Evolutionary conservation across 1,140 invertebrate genomes (phyloP).

Genomic region (Chymomyza costata): DNA sequence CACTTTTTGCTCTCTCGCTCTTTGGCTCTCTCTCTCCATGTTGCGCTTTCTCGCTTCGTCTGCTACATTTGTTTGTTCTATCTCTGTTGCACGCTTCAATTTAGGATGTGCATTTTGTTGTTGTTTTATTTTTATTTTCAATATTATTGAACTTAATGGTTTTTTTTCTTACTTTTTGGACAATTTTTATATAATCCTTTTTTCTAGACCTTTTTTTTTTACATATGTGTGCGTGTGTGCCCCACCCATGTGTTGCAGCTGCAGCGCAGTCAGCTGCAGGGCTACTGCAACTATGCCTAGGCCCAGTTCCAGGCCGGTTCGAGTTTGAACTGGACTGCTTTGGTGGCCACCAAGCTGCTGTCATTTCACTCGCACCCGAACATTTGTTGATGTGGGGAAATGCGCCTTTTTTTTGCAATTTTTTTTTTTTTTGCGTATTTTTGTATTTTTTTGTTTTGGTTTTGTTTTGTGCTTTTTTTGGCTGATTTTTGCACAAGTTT

Average conservation of each 20-base stretch:
- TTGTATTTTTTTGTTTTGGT: constrained; percentile 39
- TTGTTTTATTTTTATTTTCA: constrained; percentile 6
- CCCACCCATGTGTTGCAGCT: constrained; percentile 34
- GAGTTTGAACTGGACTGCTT: too few species aligned
- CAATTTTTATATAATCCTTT: constrained; percentile 67
- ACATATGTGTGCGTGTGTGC: constrained; percentile 22
- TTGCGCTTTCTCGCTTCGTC: constrained; percentile 1
- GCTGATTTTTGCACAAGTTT: constrained; percentile 53
- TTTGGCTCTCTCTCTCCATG: not conserved
- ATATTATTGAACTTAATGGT: not conserved
- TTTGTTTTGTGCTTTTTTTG: constrained; percentile 47
- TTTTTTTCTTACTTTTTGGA: constrained; percentile 43
- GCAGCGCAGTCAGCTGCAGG: constrained; percentile 17
- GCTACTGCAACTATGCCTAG: too few species aligned
- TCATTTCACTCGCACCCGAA: constrained; percentile 71
- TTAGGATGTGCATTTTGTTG: constrained; percentile 50
- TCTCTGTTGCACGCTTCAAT: constrained; percentile 36
- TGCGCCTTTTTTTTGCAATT: constrained; percentile 20
- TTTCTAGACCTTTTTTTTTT: constrained; percentile 35
- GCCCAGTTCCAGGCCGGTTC: not conserved
- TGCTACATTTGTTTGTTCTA: too few species aligned
- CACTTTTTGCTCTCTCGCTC: constrained; percentile 28
- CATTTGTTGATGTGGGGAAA: constrained; percentile 28
- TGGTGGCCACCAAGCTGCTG: constrained; percentile 52
- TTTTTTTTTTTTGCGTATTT: constrained; percentile 17